A percentile compares a stretch with the other conserved stretches of the same genome.
These are phyloP conservation scores for Heliconius sara DNA, from an alignment of 2,888 invertebrate species.

Conservation along the genomic window DNA sequence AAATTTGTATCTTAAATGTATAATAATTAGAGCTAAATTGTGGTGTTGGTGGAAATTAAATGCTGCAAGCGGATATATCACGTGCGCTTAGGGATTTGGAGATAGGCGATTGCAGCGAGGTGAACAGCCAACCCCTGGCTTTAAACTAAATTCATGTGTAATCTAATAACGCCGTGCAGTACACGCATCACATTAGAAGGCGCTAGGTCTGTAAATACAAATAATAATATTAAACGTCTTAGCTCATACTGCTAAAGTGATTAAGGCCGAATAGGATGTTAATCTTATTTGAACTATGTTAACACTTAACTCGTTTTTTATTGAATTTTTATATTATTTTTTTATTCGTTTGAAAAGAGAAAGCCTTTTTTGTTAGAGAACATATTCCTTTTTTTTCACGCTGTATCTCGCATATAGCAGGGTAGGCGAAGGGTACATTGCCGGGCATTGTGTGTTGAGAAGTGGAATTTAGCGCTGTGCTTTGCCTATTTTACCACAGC, in stretches of 20 bases:
- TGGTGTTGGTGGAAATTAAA: slow-evolving; percentile 48
- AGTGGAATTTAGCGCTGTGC: too few species aligned
- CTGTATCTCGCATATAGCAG: too few species aligned
- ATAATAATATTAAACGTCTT: slow-evolving; percentile 26
- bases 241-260: neutral
- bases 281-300: slow-evolving; percentile 4
- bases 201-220: slow-evolving; percentile 20
- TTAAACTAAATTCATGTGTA: slow-evolving; percentile 43
- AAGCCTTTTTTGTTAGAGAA: too few species aligned
- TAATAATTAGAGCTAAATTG: slow-evolving; percentile 46
- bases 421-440: too few species aligned
- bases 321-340: neutral
- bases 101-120: slow-evolving; percentile 76
- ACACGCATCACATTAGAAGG: slow-evolving; percentile 34
- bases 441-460: too few species aligned
- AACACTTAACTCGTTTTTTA: neutral
- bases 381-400: neutral
- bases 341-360: neutral
- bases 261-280: neutral
- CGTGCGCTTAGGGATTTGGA: slow-evolving; percentile 62
- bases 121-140: slow-evolving; percentile 62
- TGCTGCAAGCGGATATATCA: slow-evolving; percentile 70
- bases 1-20: slow-evolving; percentile 24
- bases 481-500: too few species aligned
- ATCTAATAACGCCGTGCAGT: slow-evolving; percentile 39